These are phyloP conservation scores for Lordiphosa stackelbergi DNA, from an alignment of 1,140 invertebrate species.

Conservation along the genomic window DNA sequence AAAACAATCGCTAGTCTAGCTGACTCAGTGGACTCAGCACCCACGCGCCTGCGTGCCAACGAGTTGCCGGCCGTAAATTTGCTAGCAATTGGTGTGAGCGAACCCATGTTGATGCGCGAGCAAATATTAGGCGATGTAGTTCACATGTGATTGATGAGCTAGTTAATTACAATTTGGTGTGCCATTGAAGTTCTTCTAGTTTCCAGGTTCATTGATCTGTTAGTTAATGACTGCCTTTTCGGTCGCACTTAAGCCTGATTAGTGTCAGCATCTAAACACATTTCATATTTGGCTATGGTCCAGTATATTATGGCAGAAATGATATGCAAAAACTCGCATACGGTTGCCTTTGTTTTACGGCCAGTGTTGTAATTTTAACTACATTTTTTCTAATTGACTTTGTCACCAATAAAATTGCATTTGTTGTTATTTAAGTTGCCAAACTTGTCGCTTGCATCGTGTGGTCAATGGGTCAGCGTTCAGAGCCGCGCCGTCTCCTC, in stretches of 20 bases:
- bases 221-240: constrained; percentile 25
- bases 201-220: constrained; percentile 45
- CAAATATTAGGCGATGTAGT: not conserved
- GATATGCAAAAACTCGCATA: not conserved
- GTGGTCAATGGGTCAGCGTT: constrained; percentile 51
- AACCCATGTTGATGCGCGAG: not conserved
- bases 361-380: constrained; percentile 8
- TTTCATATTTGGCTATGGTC: constrained; percentile 10
- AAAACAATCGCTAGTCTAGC: constrained; percentile 4
- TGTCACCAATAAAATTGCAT: constrained; percentile 55
- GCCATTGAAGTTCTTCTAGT: constrained; percentile 14
- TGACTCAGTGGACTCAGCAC: constrained; percentile 24
- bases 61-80: not conserved
- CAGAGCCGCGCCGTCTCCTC: constrained; percentile 1
- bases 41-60: constrained; percentile 24
- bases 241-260: constrained; percentile 26
- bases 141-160: no score
- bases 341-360: not conserved
- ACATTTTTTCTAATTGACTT: constrained; percentile 39
- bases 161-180: not conserved
- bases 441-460: constrained; percentile 44
- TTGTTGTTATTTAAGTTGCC: constrained; percentile 41
- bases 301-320: not conserved
- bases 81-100: constrained; percentile 6
- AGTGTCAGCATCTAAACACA: constrained; percentile 28